phyloP scores from a whole-genome alignment of 1,140 invertebrate species.

The Dendroctonus ponderosae region DNA sequence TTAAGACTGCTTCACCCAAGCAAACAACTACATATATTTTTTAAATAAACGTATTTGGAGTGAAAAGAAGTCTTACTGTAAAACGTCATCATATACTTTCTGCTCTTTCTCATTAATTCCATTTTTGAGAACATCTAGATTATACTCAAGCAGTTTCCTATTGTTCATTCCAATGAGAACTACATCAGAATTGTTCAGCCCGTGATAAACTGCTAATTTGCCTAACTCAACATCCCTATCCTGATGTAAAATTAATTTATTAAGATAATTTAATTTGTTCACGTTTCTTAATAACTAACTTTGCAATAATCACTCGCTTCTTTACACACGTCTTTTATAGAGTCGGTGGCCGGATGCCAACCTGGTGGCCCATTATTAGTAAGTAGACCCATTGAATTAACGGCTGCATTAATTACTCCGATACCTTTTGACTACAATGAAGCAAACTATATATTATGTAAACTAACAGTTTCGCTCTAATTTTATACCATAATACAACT shows the following conservation, averaged over 20 bases:
- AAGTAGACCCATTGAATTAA: constrained; percentile 78
- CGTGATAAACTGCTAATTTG: constrained; percentile 68
- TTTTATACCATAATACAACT: too few species aligned
- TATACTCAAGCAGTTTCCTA: constrained; percentile 59
- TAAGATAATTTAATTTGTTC: neutral
- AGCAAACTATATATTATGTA: neutral
- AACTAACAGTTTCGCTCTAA: too few species aligned
- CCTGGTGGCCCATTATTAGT: constrained; percentile 69
- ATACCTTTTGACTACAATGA: constrained; percentile 51
- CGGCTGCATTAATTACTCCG: constrained; percentile 80
- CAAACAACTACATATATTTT: constrained; percentile 6
- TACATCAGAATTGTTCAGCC: constrained; percentile 59
- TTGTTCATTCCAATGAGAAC: constrained; percentile 71
- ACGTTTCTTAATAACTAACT: constrained; percentile 16
- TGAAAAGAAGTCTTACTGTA: constrained; percentile 25
- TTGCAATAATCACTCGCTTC: constrained; percentile 64
- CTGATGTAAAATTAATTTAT: constrained; percentile 47
- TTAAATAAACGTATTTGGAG: neutral
- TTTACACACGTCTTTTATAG: constrained; percentile 65
- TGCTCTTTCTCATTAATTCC: constrained; percentile 64
- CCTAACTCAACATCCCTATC: constrained; percentile 65
- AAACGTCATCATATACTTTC: constrained; percentile 58
- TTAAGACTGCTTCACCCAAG: constrained; percentile 20
- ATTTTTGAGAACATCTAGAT: constrained; percentile 59
- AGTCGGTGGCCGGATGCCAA: constrained; percentile 80